A percentile compares a stretch with the other conserved stretches of the same genome.
phyloP scores from a whole-genome alignment of 64 coral and sea anemone species.

The Dendronephthya gigantea region DNA sequence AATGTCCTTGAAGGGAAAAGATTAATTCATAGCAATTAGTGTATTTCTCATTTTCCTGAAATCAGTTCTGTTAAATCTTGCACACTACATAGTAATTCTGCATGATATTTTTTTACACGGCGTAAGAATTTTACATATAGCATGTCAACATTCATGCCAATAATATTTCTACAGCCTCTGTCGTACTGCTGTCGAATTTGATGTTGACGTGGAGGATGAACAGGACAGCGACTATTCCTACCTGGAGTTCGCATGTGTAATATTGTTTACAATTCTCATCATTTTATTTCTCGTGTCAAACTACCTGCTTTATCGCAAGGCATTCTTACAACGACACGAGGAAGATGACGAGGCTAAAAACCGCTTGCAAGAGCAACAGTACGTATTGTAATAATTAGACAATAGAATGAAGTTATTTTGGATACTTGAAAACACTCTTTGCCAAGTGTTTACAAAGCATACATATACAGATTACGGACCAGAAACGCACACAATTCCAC shows the following conservation, averaged over 20 bases:
- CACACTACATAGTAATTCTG: too few species aligned
- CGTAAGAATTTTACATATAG: too few species aligned
- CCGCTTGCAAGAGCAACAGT: background rate
- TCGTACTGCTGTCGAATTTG: background rate
- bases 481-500: too few species aligned
- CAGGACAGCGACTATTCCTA: background rate
- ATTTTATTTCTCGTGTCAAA: background rate
- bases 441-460: background rate
- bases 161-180: background rate
- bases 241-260: background rate
- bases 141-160: background rate
- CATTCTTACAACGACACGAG: background rate
- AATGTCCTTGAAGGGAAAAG: too few species aligned
- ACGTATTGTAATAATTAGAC: background rate
- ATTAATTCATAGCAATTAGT: too few species aligned
- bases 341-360: background rate
- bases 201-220: background rate
- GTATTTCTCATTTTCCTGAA: too few species aligned
- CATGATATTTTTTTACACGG: too few species aligned
- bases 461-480: too few species aligned
- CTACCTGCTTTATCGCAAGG: background rate
- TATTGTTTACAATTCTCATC: background rate
- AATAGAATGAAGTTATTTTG: too few species aligned
- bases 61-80: too few species aligned
- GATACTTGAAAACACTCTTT: too few species aligned